A percentile compares a stretch with the other conserved stretches of the same genome.
These are phyloP conservation scores for Amiota minor DNA, from an alignment of 2,888 invertebrate species.

Conservation along the genomic window DNA sequence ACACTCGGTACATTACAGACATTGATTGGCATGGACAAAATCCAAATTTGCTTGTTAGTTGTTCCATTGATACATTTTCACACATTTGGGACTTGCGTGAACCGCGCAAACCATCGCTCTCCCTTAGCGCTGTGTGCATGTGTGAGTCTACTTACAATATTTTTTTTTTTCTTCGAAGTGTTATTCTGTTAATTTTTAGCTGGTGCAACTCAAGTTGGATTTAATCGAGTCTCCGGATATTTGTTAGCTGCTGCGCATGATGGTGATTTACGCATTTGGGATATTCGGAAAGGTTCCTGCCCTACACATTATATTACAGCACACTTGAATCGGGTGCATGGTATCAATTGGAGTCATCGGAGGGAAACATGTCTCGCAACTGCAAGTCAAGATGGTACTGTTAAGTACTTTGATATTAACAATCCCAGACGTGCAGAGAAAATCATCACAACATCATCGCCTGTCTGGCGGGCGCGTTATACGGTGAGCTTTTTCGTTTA, in stretches of 20 bases:
- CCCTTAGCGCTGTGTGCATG: slow-evolving; percentile 90
- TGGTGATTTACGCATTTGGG: slow-evolving; percentile 96
- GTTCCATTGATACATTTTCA: slow-evolving; percentile 94
- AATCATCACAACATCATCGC: slow-evolving; percentile 85
- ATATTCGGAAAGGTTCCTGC: slow-evolving; percentile 88
- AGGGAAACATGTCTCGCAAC: slow-evolving; percentile 90
- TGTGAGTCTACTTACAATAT: slow-evolving; percentile 52
- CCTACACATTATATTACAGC: slow-evolving; percentile 95
- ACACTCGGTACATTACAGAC: slow-evolving; percentile 90
- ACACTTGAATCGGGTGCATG: slow-evolving; percentile 89
- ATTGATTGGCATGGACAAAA: slow-evolving; percentile 92
- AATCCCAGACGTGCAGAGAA: slow-evolving; percentile 89
- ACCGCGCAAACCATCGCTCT: slow-evolving; percentile 85
- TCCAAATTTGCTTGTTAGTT: slow-evolving; percentile 85
- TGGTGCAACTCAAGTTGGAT: slow-evolving; percentile 94
- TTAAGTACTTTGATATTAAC: slow-evolving; percentile 93
- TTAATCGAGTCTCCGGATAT: slow-evolving; percentile 89
- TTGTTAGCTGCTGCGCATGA: slow-evolving; percentile 95
- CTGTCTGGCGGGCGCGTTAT: slow-evolving; percentile 94
- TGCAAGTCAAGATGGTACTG: slow-evolving; percentile 95
- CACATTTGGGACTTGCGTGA: slow-evolving; percentile 95
- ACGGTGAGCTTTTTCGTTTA: slow-evolving; percentile 75
- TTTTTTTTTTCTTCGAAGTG: background rate
- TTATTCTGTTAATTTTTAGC: slow-evolving; percentile 74
- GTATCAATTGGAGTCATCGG: slow-evolving; percentile 93